Conservation (phyloP, 1,140 invertebrate species). For the Lanistes nyassanus region DNA sequence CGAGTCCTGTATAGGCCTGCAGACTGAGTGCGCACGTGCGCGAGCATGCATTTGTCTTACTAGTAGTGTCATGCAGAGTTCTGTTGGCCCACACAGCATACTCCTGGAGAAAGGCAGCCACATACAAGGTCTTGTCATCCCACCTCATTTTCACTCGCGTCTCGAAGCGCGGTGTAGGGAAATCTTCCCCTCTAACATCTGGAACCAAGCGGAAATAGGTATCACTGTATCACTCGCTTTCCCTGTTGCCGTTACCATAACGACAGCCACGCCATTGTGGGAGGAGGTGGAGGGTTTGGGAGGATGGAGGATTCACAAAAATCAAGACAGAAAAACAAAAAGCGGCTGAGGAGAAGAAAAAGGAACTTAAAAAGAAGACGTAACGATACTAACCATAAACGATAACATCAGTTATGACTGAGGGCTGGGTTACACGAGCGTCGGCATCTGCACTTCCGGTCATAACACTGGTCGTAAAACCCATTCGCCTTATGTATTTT, state of each 20-base stretch:
- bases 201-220: not conserved
- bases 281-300: not conserved
- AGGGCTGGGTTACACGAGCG: no score
- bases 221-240: not conserved
- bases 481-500: no score
- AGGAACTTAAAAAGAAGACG: not conserved
- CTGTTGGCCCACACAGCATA: conserved; percentile 47
- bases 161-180: conserved; percentile 33
- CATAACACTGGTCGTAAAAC: no score
- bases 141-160: conserved; percentile 47
- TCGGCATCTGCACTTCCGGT: no score
- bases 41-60: conserved; percentile 17
- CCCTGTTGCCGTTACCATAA: not conserved
- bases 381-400: not conserved
- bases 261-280: not conserved
- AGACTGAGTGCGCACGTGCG: no score
- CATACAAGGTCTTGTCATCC: conserved; percentile 43
- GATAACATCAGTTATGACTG: not conserved
- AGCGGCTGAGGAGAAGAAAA: no score
- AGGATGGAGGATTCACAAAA: not conserved
- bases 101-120: conserved; percentile 45
- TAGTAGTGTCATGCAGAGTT: conserved; percentile 41
- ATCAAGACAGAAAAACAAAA: not conserved
- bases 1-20: no score
- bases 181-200: conserved; percentile 44